Conservation (phyloP, 1,140 invertebrate species). For the Chionoecetes opilio region DNA sequence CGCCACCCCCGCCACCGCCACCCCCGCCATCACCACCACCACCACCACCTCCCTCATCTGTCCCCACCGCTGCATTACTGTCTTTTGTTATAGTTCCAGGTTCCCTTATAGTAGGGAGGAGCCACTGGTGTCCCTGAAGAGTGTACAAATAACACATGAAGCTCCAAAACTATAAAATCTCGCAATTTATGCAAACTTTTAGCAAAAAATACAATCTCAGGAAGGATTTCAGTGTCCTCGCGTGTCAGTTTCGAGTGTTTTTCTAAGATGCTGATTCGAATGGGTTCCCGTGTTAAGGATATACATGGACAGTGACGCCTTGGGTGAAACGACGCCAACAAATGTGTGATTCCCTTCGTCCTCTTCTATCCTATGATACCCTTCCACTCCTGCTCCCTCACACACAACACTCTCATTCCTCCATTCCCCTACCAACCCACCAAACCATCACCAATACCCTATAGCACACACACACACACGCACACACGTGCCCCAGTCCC, state of each 20-base stretch:
- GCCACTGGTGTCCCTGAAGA: background rate
- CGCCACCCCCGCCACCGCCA: background rate
- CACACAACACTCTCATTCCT: background rate
- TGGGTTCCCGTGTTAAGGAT: background rate
- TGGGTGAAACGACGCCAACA: background rate
- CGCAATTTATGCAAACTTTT: background rate
- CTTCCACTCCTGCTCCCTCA: background rate
- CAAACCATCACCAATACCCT: too few species aligned
- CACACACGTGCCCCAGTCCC: background rate
- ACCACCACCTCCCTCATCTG: background rate
- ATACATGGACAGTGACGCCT: background rate
- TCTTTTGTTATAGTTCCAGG: constrained; percentile 60
- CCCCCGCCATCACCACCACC: too few species aligned
- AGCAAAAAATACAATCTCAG: background rate
- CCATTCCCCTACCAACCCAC: background rate
- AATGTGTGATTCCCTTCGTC: background rate
- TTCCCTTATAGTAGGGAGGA: background rate
- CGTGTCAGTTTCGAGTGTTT: background rate
- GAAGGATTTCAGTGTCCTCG: background rate
- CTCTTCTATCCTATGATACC: too few species aligned
- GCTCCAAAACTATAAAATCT: background rate
- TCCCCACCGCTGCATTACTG: background rate
- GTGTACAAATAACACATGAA: background rate
- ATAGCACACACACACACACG: background rate
- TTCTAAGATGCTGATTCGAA: background rate